These are phyloP conservation scores for Conus ventricosus DNA, from an alignment of 1,140 invertebrate species.

Conservation along the genomic window DNA sequence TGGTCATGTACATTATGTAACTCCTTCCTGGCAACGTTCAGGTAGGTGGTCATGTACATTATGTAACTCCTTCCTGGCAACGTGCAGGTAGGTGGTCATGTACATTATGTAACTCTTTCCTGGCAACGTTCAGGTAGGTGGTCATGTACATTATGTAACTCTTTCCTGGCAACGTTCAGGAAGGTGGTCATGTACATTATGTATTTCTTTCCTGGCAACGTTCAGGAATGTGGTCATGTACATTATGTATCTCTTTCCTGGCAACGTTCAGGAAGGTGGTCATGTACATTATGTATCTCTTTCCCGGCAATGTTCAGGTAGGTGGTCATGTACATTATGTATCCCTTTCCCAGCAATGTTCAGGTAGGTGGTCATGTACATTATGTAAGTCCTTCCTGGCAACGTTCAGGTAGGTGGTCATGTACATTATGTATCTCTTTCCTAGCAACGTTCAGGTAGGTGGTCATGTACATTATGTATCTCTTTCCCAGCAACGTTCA, in stretches of 20 bases:
- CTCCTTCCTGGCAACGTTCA: too few relatives aligned
- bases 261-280: too few relatives aligned
- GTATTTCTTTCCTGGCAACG: conserved; percentile 67
- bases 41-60: conserved; percentile 46
- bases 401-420: too few relatives aligned
- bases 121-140: conserved; percentile 54
- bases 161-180: background rate
- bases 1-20: too few relatives aligned
- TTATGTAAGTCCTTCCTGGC: background rate
- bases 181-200: conserved; percentile 46
- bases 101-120: conserved; percentile 71
- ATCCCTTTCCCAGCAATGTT: conserved; percentile 69
- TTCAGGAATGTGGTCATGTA: conserved; percentile 37
- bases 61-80: conserved; percentile 55
- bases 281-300: too few relatives aligned
- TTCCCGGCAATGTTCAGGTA: conserved; percentile 64
- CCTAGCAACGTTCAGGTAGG: background rate
- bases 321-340: background rate
- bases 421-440: too few relatives aligned
- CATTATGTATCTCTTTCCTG: too few relatives aligned
- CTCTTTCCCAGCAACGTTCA: conserved; percentile 66
- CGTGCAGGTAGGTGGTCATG: conserved; percentile 45
- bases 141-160: background rate
- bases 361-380: conserved; percentile 34
- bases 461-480: too few relatives aligned